Evolutionary conservation across 2,113 vertebrate species (phyloP).

Genomic region (Phylloscopus whistleri): DNA sequence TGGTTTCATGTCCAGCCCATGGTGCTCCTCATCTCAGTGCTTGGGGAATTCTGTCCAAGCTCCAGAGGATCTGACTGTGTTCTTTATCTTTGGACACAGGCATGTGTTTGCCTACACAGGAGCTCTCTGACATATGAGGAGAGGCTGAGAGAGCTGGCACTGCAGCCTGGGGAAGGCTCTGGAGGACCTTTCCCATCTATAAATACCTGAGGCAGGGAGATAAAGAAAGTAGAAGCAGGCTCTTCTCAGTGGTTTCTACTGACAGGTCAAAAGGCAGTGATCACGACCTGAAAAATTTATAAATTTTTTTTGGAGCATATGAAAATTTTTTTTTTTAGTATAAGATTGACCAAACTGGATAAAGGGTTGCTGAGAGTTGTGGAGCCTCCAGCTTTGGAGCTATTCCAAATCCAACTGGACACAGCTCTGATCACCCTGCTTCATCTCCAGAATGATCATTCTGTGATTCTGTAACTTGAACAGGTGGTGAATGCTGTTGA

Average conservation of each 20-base stretch:
- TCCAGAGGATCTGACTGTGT: not conserved
- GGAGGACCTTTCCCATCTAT: not conserved
- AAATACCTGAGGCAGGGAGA: not conserved
- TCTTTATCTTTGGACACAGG: not conserved
- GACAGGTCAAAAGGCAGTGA: not conserved
- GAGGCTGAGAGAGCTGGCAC: not conserved
- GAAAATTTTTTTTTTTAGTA: not conserved
- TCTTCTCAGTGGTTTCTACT: not conserved
- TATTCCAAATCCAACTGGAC: not conserved
- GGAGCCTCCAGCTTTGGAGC: not conserved
- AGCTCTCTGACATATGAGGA: not conserved
- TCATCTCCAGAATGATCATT: not conserved
- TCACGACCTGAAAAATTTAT: not conserved
- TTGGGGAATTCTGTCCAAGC: not conserved
- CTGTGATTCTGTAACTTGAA: not conserved
- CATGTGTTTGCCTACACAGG: rapidly evolving
- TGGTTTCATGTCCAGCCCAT: not conserved
- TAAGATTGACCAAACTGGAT: not conserved
- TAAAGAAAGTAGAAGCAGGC: not conserved
- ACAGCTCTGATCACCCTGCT: not conserved
- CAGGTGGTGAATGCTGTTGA: not conserved
- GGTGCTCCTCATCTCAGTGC: not conserved
- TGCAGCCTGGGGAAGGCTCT: not conserved
- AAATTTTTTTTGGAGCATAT: not conserved
- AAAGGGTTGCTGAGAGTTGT: not conserved